These are phyloP conservation scores for Chrysocyon brachyurus DNA, from an alignment of 2,797 vertebrate genomes.

Conservation along the genomic window DNA sequence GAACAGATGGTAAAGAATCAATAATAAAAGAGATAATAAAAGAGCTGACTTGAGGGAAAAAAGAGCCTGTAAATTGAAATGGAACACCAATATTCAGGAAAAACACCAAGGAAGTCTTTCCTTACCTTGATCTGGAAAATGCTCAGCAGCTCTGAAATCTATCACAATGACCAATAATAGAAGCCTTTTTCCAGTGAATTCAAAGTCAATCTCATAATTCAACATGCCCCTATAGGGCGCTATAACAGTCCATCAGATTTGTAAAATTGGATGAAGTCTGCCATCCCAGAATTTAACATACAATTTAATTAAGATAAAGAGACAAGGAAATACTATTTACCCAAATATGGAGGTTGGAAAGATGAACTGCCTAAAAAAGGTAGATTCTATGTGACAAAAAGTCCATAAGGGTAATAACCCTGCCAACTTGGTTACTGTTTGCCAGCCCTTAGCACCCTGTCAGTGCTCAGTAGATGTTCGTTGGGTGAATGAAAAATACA, in stretches of 20 bases:
- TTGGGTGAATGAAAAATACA: background rate
- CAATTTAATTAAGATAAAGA: constrained; percentile 4
- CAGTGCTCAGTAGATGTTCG: background rate
- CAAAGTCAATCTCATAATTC: background rate
- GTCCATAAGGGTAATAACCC: background rate
- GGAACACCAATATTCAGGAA: background rate
- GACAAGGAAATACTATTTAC: background rate
- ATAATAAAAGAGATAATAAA: background rate
- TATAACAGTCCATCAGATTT: background rate
- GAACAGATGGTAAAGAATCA: background rate
- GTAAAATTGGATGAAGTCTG: background rate
- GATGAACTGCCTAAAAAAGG: background rate
- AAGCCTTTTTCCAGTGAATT: background rate
- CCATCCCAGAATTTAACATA: background rate
- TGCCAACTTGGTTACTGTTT: background rate
- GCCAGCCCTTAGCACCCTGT: background rate
- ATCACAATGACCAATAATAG: background rate
- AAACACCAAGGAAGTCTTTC: background rate
- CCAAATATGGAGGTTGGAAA: background rate
- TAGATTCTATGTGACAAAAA: background rate
- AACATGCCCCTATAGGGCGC: fast-evolving
- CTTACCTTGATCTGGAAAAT: background rate
- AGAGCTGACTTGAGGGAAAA: background rate
- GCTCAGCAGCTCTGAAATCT: background rate
- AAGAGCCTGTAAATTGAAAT: background rate